Conservation (phyloP, 2,888 invertebrate species). For the Oscheius sp. region DNA sequence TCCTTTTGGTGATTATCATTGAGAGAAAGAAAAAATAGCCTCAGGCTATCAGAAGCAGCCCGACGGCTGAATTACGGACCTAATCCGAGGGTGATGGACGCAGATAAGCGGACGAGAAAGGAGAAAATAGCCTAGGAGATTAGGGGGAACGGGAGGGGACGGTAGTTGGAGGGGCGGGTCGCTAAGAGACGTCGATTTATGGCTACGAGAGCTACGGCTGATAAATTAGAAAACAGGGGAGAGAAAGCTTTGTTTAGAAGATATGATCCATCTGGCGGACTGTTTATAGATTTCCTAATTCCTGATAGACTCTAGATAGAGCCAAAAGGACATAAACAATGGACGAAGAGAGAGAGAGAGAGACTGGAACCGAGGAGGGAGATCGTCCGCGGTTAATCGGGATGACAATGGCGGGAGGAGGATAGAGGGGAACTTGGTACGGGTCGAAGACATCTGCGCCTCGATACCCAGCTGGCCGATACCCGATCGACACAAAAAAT, state of each 20-base stretch:
- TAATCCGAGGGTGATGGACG: slow-evolving; percentile 9
- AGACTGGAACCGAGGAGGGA: slow-evolving; percentile 1
- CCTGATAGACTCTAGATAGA: slow-evolving; percentile 14
- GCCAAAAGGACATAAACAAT: slow-evolving; percentile 16
- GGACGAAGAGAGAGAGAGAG: not conserved
- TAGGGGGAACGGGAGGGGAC: not conserved
- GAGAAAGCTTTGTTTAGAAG: too few relatives aligned
- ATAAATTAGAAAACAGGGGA: not conserved
- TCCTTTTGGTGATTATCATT: not conserved
- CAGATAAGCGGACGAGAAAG: slow-evolving; percentile 4
- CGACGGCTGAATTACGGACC: slow-evolving; percentile 6
- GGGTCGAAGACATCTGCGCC: slow-evolving; percentile 6
- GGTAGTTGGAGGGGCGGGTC: not conserved
- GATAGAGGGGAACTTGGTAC: not conserved
- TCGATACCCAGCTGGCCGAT: slow-evolving; percentile 5
- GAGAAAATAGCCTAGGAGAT: not conserved
- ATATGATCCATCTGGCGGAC: not conserved
- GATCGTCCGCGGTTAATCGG: slow-evolving; percentile 7
- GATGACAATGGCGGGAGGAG: not conserved
- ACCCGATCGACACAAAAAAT: not conserved
- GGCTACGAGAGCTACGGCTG: not conserved
- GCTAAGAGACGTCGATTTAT: not conserved
- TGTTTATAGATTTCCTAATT: slow-evolving; percentile 14
- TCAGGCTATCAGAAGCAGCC: not conserved
- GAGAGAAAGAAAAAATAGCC: not conserved